phyloP scores from a whole-genome alignment of 2,797 vertebrate genomes.

The Diplodus sargus region DNA sequence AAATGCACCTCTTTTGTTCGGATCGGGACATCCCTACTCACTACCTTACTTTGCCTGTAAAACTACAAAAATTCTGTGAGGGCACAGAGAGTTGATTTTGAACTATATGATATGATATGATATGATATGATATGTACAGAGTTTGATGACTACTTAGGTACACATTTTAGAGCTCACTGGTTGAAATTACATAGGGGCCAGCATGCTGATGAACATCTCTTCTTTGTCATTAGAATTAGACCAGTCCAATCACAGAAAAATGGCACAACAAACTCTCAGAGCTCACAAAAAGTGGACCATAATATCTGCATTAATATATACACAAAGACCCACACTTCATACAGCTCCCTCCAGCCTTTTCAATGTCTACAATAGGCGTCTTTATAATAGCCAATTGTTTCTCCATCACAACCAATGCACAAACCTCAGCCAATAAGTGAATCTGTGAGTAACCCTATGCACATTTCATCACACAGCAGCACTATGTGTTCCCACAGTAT shows the following conservation, averaged over 20 bases:
- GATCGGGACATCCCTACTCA: neutral
- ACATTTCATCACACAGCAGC: conserved; percentile 81
- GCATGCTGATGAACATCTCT: conserved; percentile 53
- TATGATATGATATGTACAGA: neutral
- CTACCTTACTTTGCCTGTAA: neutral
- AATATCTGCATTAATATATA: conserved; percentile 80
- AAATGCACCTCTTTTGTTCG: no score
- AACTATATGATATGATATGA: neutral
- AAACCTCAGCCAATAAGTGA: conserved; percentile 76
- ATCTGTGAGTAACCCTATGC: conserved; percentile 74
- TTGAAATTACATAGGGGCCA: conserved; percentile 26
- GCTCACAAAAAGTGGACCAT: conserved; percentile 65
- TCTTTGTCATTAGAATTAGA: conserved; percentile 67
- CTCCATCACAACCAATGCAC: conserved; percentile 76
- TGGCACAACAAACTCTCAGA: conserved; percentile 62
- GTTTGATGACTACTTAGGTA: conserved; percentile 1
- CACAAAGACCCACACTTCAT: conserved; percentile 65
- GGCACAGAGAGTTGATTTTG: neutral
- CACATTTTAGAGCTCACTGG: conserved; percentile 25
- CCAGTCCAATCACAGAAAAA: conserved; percentile 77
- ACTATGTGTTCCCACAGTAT: conserved; percentile 75
- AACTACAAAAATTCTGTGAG: neutral
- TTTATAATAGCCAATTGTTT: conserved; percentile 87
- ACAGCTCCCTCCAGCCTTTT: conserved; percentile 57
- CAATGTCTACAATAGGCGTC: conserved; percentile 76